Conservation (phyloP, 2,888 invertebrate genomes). For the Cantharis flavilabris region DNA sequence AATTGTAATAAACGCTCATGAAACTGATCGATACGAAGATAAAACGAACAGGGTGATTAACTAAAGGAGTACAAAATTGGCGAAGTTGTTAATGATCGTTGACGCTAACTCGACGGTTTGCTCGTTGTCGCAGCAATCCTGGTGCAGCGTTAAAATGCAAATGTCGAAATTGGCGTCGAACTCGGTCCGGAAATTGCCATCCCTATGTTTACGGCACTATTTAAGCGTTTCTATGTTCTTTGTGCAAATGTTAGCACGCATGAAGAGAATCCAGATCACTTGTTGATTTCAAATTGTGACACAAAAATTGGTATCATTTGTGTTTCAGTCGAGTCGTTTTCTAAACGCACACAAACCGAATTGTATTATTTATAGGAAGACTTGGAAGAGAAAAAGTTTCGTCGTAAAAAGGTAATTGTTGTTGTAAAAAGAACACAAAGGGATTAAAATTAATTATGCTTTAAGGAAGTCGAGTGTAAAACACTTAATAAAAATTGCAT, state of each 20-base stretch:
- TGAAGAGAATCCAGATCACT: conserved; percentile 16
- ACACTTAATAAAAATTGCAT: background rate
- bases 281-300: conserved; percentile 13
- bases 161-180: conserved; percentile 25
- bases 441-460: background rate
- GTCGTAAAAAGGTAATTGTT: background rate
- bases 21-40: background rate
- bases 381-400: background rate
- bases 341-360: background rate
- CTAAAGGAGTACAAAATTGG: background rate
- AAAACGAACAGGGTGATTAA: background rate
- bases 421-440: background rate
- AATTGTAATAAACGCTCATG: background rate
- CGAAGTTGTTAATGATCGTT: conserved; percentile 26
- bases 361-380: background rate
- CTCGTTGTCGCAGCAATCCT: conserved; percentile 19
- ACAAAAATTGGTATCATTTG: background rate
- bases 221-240: conserved; percentile 16
- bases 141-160: conserved; percentile 23
- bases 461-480: background rate
- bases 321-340: background rate
- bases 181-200: conserved; percentile 18
- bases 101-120: conserved; percentile 15
- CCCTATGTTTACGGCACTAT: conserved; percentile 14
- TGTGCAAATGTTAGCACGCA: conserved; percentile 19